Conservation (phyloP, 2,113 vertebrate genomes). For the Phoenicopterus ruber region DNA sequence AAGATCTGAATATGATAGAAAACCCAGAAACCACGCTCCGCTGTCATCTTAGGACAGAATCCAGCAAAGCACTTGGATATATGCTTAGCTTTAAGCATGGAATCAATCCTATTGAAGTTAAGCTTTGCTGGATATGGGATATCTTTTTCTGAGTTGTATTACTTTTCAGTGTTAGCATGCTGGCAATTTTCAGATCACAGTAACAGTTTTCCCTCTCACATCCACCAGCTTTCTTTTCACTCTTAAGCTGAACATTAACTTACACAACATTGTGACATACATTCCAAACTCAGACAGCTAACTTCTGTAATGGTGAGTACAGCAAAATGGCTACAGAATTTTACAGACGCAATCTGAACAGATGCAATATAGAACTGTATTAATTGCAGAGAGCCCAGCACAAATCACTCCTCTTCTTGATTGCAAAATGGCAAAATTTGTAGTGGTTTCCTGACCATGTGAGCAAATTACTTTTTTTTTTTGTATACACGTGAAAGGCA, state of each 20-base stretch:
- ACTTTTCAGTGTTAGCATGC: background rate
- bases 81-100: conserved; percentile 27
- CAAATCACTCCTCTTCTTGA: background rate
- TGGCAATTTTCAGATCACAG: conserved; percentile 13
- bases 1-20: background rate
- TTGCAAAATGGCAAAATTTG: background rate
- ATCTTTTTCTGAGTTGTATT: background rate
- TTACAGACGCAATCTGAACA: background rate
- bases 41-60: background rate
- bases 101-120: background rate
- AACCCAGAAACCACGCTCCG: background rate
- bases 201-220: conserved; percentile 14
- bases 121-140: conserved; percentile 55
- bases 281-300: conserved; percentile 13
- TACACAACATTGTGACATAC: background rate
- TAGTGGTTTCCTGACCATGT: background rate
- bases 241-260: background rate
- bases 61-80: conserved; percentile 58
- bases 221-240: conserved; percentile 26
- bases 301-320: background rate
- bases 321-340: background rate
- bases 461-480: background rate
- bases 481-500: conserved; percentile 14
- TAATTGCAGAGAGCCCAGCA: background rate
- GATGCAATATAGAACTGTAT: background rate